Evolutionary conservation across 2,888 invertebrate species (phyloP).

Genomic region (Idaea straminata): DNA sequence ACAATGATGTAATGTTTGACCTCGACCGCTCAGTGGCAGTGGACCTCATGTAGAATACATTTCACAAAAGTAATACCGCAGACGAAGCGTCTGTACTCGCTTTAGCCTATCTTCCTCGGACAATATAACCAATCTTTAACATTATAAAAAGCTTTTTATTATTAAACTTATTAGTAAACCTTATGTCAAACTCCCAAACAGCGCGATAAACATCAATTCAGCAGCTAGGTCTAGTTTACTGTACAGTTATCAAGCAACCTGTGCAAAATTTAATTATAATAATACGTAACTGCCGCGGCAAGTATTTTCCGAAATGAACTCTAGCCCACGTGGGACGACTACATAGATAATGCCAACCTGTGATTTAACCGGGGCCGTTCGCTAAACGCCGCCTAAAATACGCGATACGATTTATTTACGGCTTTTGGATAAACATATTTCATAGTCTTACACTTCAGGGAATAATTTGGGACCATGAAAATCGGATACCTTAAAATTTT

Average conservation of each 20-base stretch:
- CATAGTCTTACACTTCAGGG: background rate
- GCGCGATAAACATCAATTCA: too few species aligned
- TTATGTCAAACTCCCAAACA: too few species aligned
- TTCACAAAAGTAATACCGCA: background rate
- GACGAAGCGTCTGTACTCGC: too few species aligned
- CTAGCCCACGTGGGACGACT: background rate
- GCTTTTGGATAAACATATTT: conserved; percentile 1
- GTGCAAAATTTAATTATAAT: too few species aligned
- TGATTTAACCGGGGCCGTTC: background rate
- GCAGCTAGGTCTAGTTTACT: too few species aligned
- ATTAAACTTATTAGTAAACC: too few species aligned
- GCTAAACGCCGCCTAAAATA: background rate
- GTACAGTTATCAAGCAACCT: too few species aligned
- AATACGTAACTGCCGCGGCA: background rate
- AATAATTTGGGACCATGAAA: background rate
- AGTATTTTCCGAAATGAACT: background rate
- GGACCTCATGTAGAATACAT: background rate
- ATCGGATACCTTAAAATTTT: background rate
- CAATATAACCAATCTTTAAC: too few species aligned
- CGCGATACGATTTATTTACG: background rate
- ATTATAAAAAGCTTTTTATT: too few species aligned
- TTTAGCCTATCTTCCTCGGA: too few species aligned
- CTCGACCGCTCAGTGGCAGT: conserved; percentile 14
- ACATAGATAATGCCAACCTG: background rate
- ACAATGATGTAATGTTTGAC: conserved; percentile 10